Conservation (phyloP, 2,888 invertebrate genomes). For the Marronus borbonicus region DNA sequence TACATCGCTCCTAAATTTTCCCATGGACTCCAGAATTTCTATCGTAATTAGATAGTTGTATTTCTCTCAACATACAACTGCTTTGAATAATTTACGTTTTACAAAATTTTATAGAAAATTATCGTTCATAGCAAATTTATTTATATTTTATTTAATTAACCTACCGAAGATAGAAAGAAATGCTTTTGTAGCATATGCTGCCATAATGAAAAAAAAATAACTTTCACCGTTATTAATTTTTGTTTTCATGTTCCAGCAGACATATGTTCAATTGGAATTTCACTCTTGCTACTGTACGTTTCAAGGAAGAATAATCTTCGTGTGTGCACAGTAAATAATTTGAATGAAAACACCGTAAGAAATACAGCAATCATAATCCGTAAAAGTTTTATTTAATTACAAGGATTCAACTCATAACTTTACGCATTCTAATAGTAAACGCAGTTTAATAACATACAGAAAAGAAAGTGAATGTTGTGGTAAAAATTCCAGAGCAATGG, state of each 20-base stretch:
- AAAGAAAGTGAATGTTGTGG: slow-evolving; percentile 32
- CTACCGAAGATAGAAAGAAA: not conserved
- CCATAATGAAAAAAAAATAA: not conserved
- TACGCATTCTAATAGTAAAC: slow-evolving; percentile 5
- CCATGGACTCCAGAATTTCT: no score
- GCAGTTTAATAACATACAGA: not conserved
- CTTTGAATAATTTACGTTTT: no score
- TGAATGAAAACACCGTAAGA: not conserved
- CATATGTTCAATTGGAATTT: slow-evolving; percentile 17
- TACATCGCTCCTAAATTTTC: no score
- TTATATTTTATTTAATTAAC: not conserved
- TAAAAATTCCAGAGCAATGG: slow-evolving; percentile 13
- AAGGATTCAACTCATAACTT: slow-evolving; percentile 8
- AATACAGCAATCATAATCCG: slow-evolving; percentile 1
- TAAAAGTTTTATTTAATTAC: not conserved
- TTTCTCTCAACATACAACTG: no score
- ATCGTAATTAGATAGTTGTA: no score
- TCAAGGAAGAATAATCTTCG: not conserved
- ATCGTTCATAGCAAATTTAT: not conserved
- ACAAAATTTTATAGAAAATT: no score
- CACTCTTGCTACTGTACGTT: not conserved
- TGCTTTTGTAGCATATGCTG: not conserved
- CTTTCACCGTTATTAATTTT: slow-evolving; percentile 36
- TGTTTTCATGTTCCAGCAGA: slow-evolving; percentile 13
- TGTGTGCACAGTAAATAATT: not conserved